Base-by-base conservation (phyloP, 2,888 invertebrate genomes). In the Trichacis sp. region DNA sequence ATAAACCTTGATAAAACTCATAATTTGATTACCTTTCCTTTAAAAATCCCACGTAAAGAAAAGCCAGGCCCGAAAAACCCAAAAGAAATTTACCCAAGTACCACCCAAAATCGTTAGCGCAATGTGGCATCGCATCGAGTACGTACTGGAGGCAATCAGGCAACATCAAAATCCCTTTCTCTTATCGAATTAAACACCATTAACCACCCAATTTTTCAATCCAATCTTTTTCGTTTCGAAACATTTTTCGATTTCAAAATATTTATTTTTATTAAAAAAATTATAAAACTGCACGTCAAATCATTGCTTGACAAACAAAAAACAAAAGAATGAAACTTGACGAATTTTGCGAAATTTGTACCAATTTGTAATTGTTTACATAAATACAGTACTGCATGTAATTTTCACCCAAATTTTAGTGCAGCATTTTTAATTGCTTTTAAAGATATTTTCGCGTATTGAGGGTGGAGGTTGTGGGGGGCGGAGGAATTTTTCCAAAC, bases 71-170 rank as follows among this genome's bases (percentile, higher is more conserved):
- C 3, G 77, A 68, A 33, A 82, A 73, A 20, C 79, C 81, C 6
- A 81, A 15, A 2, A 80, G 38, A 60, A 82, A 83, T 69, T 83
- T 83, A 40, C 77, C 76, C 18, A 83, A 52, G 29, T 82, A 81
- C 81, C 81, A 83, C 33, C 71, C 74, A 20, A 72, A 73, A 59
- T 76, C 71, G 20, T 49, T 64, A 29, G 76, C 75, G 49, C 77
- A 79, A 59, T 79, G 76, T 58, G 76, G 74, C 80, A 79, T 80
- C 47, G 70, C 75, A 70, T 61, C 52, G 18, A 29, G 2, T 12
- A 12, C 36, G 36, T 9, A 36, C 12, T 12, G 9, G 4, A 12
- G n/a, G n/a, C 12, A n/a, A 36, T 36, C n/a, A 36, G 9, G 9
- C 9, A 3, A 36, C 12, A 36, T 36, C 2, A 36, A 11, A 36